Conservation (phyloP, 2,888 invertebrate species). For the Tromatobia lineatoria region DNA sequence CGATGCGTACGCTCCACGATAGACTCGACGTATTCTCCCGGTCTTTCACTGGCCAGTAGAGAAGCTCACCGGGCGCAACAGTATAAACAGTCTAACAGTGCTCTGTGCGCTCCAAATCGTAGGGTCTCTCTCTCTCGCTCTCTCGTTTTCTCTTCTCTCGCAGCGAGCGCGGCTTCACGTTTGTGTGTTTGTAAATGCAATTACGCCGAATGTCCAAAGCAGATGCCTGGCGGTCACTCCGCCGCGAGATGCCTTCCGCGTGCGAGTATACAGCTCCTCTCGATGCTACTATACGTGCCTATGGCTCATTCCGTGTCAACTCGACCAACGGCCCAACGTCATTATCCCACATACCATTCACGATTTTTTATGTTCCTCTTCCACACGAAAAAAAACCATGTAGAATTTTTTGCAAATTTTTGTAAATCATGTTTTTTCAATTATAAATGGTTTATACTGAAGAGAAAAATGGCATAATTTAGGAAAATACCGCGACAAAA, state of each 20-base stretch:
- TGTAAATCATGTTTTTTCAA: too few species aligned
- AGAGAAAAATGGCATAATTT: too few species aligned
- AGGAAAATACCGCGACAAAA: too few species aligned
- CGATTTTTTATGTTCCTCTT: too few species aligned
- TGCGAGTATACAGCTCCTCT: constrained; percentile 42
- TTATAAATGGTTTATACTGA: too few species aligned
- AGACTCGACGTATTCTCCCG: background rate
- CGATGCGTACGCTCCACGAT: background rate
- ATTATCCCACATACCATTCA: too few species aligned
- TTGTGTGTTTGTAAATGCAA: constrained; percentile 81
- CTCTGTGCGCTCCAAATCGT: constrained; percentile 1
- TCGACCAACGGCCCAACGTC: too few species aligned
- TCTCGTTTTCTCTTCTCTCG: background rate
- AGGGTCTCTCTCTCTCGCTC: background rate
- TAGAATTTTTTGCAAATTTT: too few species aligned
- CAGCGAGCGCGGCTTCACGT: constrained; percentile 25
- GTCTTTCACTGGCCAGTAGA: background rate
- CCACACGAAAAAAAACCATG: too few species aligned
- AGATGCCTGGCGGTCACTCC: constrained; percentile 81
- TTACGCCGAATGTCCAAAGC: constrained; percentile 82
- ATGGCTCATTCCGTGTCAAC: too few species aligned
- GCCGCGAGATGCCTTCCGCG: constrained; percentile 74
- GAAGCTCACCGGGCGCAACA: constrained; percentile 16
- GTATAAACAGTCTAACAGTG: constrained; percentile 47
- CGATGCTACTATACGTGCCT: background rate